Percentiles rank a stretch among this genome's conserved stretches.
phyloP scores from a whole-genome alignment of 2,888 invertebrate species.

The Rhamphomyia laevipes region DNA sequence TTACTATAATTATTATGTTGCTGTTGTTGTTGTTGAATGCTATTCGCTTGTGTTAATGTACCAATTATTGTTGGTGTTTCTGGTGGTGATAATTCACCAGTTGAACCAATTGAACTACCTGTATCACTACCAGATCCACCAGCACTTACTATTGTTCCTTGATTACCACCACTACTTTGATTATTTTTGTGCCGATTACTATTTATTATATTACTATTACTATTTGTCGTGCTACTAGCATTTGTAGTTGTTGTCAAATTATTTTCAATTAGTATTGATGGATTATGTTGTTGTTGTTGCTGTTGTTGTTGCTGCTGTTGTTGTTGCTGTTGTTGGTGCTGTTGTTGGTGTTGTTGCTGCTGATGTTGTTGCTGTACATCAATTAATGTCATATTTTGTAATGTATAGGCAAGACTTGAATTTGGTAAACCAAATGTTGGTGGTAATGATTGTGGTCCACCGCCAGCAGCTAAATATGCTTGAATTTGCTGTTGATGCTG shows the following conservation, averaged over 20 bases:
- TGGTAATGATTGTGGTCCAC: conserved; percentile 7
- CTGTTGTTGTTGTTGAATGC: conserved; percentile 19
- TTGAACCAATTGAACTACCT: conserved; percentile 37
- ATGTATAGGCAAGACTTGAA: conserved; percentile 21
- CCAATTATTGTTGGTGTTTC: conserved; percentile 30
- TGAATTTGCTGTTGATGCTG: conserved; percentile 17
- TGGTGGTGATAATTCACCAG: conserved; percentile 34
- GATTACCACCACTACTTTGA: background rate
- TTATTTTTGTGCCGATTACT: conserved; percentile 26
- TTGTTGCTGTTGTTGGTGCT: too few species aligned
- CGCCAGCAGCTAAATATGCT: conserved; percentile 13
- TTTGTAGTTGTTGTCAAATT: background rate
- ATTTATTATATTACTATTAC: background rate
- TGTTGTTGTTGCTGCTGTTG: too few species aligned
- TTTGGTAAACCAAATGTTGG: conserved; percentile 22
- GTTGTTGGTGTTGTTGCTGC: conserved; percentile 14
- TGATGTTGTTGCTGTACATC: conserved; percentile 19
- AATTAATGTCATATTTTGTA: conserved; percentile 31
- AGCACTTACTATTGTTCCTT: background rate
- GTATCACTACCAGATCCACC: conserved; percentile 31
- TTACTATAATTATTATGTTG: conserved; percentile 30
- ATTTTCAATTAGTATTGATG: conserved; percentile 7
- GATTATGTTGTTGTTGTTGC: background rate
- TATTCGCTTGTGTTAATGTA: conserved; percentile 11
- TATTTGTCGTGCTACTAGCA: background rate